phyloP scores from a whole-genome alignment of 2,797 vertebrate genomes.

The Gymnodraco acuticeps region DNA sequence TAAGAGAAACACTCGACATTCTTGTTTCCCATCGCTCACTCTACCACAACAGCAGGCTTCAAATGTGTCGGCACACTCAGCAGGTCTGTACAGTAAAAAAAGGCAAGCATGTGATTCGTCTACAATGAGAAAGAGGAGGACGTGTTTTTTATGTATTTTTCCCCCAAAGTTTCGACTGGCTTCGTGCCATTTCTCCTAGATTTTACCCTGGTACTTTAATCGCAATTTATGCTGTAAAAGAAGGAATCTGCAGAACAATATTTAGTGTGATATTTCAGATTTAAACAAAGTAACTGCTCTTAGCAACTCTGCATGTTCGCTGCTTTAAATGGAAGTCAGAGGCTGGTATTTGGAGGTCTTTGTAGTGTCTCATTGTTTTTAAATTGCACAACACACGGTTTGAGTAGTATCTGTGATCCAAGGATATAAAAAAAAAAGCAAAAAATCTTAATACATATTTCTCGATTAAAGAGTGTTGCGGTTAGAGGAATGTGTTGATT shows the following conservation, averaged over 20 bases:
- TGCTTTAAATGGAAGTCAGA: background rate
- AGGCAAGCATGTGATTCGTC: slow-evolving; percentile 24
- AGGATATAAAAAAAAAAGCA: background rate
- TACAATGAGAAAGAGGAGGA: slow-evolving; percentile 15
- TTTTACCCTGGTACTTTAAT: background rate
- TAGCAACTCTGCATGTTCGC: background rate
- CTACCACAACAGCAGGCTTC: background rate
- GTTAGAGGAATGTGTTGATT: background rate
- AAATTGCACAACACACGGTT: background rate
- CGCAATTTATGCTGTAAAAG: background rate
- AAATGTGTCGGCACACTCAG: background rate
- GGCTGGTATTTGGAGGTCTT: background rate
- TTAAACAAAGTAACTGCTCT: background rate
- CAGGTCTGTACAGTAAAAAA: slow-evolving; percentile 21
- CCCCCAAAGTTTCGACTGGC: background rate
- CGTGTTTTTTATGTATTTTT: background rate
- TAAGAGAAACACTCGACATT: background rate
- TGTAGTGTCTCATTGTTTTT: background rate
- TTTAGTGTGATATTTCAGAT: background rate
- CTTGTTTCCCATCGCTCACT: background rate
- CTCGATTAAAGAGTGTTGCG: background rate
- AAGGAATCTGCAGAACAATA: slow-evolving; percentile 3
- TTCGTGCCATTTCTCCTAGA: background rate
- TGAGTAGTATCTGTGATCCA: background rate
- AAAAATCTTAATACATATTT: background rate